Evolutionary conservation across 2,113 vertebrate species (phyloP).

Genomic region (Elaphurus davidianus): DNA sequence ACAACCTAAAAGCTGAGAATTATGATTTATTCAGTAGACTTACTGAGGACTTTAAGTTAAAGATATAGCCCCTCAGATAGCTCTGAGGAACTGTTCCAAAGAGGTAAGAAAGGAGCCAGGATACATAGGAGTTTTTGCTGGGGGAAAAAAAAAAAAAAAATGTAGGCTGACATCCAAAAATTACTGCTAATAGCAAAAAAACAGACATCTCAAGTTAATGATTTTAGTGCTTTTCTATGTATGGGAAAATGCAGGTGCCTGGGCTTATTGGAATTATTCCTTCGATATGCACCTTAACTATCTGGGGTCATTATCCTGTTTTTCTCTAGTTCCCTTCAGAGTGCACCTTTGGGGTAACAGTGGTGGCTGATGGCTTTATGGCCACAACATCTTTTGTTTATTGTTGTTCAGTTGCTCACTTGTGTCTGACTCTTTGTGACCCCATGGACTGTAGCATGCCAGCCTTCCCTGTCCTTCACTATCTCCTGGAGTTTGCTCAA

Average conservation of each 20-base stretch:
- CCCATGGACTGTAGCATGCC: not conserved
- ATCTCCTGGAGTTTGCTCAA: not conserved
- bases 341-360: not conserved
- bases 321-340: not conserved
- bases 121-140: not conserved
- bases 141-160: fast-evolving
- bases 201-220: not conserved
- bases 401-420: not conserved
- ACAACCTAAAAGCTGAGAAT: not conserved
- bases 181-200: not conserved
- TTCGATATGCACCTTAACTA: not conserved
- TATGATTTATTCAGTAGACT: not conserved
- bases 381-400: not conserved
- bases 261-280: not conserved
- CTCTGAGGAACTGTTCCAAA: not conserved
- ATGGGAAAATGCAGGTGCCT: not conserved
- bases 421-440: not conserved
- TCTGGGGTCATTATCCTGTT: not conserved
- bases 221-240: not conserved
- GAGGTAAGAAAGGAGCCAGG: not conserved
- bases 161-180: not conserved
- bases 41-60: not conserved
- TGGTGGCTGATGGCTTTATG: not conserved
- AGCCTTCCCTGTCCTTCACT: not conserved
- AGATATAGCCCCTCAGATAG: not conserved